Evolutionary conservation across 2,113 vertebrate genomes (phyloP).

Genomic region (Aphyosemion australe): DNA sequence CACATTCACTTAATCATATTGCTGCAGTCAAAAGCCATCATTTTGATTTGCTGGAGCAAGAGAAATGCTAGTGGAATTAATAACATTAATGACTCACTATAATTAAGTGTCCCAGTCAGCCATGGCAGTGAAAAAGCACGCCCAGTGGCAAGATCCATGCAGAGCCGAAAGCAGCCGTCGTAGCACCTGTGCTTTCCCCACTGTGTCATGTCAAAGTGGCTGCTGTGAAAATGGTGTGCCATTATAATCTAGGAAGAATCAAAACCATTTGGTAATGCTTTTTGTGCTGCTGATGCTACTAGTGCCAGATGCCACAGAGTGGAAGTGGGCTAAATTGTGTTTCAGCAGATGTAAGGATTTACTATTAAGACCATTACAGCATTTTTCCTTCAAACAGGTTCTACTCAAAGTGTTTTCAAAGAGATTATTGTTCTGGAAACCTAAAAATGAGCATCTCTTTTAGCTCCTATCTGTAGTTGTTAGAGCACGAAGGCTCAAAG

Average conservation of each 20-base stretch:
- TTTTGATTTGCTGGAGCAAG: background rate
- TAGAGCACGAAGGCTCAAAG: slow-evolving; percentile 28
- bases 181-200: slow-evolving; percentile 1
- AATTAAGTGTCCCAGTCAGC: background rate
- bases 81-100: background rate
- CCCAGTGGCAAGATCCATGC: background rate
- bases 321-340: slow-evolving; percentile 1
- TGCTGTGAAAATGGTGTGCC: background rate
- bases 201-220: slow-evolving; percentile 7
- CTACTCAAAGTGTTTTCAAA: slow-evolving; percentile 10
- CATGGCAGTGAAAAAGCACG: background rate
- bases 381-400: background rate
- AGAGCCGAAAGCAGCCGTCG: background rate
- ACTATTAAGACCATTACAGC: background rate
- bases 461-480: slow-evolving; percentile 12
- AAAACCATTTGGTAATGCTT: background rate
- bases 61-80: background rate
- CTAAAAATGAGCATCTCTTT: slow-evolving; percentile 26
- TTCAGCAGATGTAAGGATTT: slow-evolving; percentile 12
- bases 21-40: background rate
- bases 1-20: background rate
- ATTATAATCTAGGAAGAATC: background rate
- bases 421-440: background rate
- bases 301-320: background rate
- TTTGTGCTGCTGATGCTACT: background rate